Evolutionary conservation across 2,113 vertebrate species (phyloP).

Genomic region (Podarcis cretensis): DNA sequence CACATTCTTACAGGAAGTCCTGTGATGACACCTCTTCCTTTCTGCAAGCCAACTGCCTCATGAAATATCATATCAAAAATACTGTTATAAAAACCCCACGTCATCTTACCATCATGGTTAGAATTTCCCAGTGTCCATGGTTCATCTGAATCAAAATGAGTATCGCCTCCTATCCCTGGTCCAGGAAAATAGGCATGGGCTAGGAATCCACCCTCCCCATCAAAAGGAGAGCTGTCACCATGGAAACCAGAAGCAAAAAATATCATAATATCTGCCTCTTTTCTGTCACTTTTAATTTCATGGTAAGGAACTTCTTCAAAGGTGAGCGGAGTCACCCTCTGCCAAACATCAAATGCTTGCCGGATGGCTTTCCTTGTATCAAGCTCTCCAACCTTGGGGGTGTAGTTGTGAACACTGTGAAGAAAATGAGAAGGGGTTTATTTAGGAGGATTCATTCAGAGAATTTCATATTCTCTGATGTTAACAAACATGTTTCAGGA

Average conservation of each 20-base stretch:
- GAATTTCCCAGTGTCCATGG: conserved; percentile 96
- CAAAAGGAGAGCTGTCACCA: conserved; percentile 96
- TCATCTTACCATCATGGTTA: conserved; percentile 91
- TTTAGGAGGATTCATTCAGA: conserved; percentile 8
- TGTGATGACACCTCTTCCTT: not conserved
- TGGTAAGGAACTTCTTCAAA: conserved; percentile 97
- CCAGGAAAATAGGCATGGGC: conserved; percentile 98
- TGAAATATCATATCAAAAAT: not conserved
- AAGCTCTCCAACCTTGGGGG: conserved; percentile 95
- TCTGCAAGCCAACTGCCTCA: not conserved
- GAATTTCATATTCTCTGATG: not conserved
- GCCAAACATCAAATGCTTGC: conserved; percentile 98
- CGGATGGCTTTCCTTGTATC: conserved; percentile 96
- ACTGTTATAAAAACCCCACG: conserved; percentile 8
- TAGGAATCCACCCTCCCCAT: conserved; percentile 96
- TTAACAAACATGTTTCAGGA: not conserved
- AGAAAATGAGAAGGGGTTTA: conserved; percentile 33
- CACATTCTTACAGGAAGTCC: not conserved
- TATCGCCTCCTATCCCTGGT: conserved; percentile 96
- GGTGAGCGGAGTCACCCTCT: conserved; percentile 93
- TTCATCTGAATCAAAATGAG: conserved; percentile 97
- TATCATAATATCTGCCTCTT: conserved; percentile 99
- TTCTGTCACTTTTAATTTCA: conserved; percentile 94
- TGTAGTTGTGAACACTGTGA: conserved; percentile 96
- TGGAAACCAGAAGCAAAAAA: conserved; percentile 99